Base-by-base conservation (phyloP, 2,888 invertebrate species). In the Automeris io region DNA sequence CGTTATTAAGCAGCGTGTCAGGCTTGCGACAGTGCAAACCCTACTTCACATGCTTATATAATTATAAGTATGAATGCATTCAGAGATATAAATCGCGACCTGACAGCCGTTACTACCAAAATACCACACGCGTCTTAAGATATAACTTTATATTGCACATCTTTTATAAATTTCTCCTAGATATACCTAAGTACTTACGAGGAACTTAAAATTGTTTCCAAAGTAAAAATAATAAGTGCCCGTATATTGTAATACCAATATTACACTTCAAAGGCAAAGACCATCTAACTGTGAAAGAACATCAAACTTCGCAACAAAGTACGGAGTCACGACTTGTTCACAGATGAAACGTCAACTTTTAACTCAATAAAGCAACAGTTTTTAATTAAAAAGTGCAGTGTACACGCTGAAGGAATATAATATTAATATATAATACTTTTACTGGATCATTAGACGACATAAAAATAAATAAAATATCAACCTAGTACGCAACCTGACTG, bases 241-340 rank as follows among this genome's bases (percentile, higher is more conserved):
- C 54, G 35, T 33, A 40, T 55, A n/a, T n/a, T 57, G 68, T 66
- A 72, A 72, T 66, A 70, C 5, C 6, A n/a, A 64, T 67, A 65
- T 61, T 67, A 29, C 29, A 8, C 61, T 61, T 72, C 67, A 75
- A 75, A 76, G 70, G 61, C 58, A 49, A 62, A 57, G 58, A 60
- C 52, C 56, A 59, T n/a, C n/a, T n/a, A 73, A 67, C 70, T 75
- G 66, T 54, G 56, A 49, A 49, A 49, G 35, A 48, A 52, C 68
- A 61, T 67, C 68, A 70, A 80, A 81, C 65, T 81, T 80, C 59
- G 65, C 77, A 77, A 79, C 73, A 63, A 78, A 61, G 49, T 58
- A 57, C 51, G 53, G n/a, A 52, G 48, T 35, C 41, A 45, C 50
- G 48, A 55, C 60, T 66, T 58, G 62, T 61, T 65, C 63, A 55